These are phyloP conservation scores for Protosalanx chinensis DNA, from an alignment of 2,797 vertebrate genomes.

Conservation along the genomic window DNA sequence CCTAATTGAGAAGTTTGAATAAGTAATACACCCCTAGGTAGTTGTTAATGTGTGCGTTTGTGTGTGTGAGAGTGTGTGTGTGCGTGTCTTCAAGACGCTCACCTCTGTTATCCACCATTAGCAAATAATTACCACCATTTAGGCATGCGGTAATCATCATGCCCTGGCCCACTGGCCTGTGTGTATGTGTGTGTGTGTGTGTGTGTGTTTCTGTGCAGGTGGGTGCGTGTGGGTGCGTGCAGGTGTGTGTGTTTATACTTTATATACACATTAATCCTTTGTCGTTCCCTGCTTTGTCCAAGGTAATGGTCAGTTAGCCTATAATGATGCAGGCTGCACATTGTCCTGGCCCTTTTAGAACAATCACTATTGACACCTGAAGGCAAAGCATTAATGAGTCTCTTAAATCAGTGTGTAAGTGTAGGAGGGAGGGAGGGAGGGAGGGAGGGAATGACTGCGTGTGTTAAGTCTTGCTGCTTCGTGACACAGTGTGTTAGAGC, in stretches of 20 bases:
- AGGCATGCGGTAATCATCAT: constrained; percentile 42
- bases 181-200: constrained; percentile 37
- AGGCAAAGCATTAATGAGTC: constrained; percentile 59
- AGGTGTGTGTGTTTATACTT: constrained; percentile 61
- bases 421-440: background rate
- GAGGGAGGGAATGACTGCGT: background rate
- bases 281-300: constrained; percentile 55
- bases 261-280: constrained; percentile 60
- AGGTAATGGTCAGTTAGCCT: constrained; percentile 64
- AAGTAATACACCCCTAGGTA: background rate
- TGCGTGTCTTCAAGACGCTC: background rate
- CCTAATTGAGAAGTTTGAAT: constrained; percentile 6
- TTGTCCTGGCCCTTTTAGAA: constrained; percentile 59
- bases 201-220: constrained; percentile 33
- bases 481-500: background rate
- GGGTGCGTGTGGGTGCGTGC: constrained; percentile 6
- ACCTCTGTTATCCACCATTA: constrained; percentile 19
- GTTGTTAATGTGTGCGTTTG: background rate
- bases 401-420: constrained; percentile 37
- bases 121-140: constrained; percentile 9
- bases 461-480: background rate
- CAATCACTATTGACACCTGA: constrained; percentile 60
- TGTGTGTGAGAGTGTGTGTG: constrained; percentile 7
- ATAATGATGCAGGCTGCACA: constrained; percentile 58
- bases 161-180: constrained; percentile 32